Conservation (phyloP, 2,113 vertebrate species). For the Serilophus lunatus region DNA sequence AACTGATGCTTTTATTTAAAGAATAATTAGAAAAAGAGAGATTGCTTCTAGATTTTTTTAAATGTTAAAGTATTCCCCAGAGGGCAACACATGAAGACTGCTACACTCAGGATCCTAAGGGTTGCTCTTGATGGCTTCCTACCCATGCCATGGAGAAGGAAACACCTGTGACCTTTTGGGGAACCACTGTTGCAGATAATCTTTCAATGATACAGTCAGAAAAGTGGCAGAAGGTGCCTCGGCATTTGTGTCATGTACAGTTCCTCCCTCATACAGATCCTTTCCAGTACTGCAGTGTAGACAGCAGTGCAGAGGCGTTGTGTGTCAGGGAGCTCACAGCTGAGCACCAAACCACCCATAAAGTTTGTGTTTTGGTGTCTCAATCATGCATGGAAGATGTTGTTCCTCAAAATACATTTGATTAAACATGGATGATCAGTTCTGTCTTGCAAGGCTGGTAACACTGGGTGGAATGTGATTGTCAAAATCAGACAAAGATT, state of each 20-base stretch:
- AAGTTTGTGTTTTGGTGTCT: background rate
- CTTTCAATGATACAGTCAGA: background rate
- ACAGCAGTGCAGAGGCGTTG: background rate
- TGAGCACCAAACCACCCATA: background rate
- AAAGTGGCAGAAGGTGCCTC: background rate
- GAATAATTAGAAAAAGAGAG: background rate
- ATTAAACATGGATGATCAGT: background rate
- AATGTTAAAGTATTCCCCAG: background rate
- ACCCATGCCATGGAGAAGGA: background rate
- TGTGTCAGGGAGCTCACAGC: background rate
- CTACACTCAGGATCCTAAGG: background rate
- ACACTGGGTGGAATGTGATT: background rate
- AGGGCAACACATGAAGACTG: background rate
- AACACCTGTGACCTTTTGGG: background rate
- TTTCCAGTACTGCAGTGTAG: background rate
- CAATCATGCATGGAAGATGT: accelerated
- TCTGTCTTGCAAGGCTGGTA: background rate
- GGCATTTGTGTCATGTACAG: background rate
- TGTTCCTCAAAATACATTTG: background rate
- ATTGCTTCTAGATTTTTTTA: background rate
- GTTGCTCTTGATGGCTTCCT: background rate
- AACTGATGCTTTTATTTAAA: background rate
- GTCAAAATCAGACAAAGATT: background rate
- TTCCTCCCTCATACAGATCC: background rate
- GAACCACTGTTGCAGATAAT: background rate